Evolutionary conservation across 92 coral and sea anemone genomes (phyloP), one percentile per base, ranked within the genome.

Genomic region (Ricordea florida): DNA sequence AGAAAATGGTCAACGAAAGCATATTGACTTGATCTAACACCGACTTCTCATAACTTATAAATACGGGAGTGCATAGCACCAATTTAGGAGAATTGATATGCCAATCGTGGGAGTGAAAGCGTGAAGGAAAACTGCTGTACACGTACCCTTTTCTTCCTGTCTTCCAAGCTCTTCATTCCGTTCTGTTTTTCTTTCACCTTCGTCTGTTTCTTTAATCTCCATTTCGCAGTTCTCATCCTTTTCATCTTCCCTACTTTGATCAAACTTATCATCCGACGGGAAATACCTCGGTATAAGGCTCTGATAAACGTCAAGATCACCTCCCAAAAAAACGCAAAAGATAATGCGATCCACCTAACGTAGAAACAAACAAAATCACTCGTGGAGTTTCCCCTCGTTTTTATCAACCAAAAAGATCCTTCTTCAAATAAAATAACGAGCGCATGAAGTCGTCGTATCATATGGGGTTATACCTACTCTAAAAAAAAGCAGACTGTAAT

Each of bases 311-410:
- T 82, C 82, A 51, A 85, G 57, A 52, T 96, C 99, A 31, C 32
- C 83, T 10, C 69, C 87, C 43, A 92, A 86, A 64, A 89, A 96
- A 58, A 88, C 68, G 61, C 99, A 96, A 59, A 96, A 92, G 31
- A 96, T 96, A 24, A 96, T 92, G 15, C 97, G 92, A 60, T 92
- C 91, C 45, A 88, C 89, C 99, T 96, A 51, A 25, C 50, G 29
- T 17, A 6, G 28, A 34, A 13, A 21, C 13, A 29, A 40, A 37
- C 14, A 47, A 21, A 32, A 48, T 22, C 27, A 18, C 42, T n/a
- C n/a, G n/a, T n/a, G n/a, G n/a, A n/a, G n/a, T n/a, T n/a, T n/a
- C n/a, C n/a, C n/a, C n/a, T n/a, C n/a, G n/a, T n/a, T n/a, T n/a
- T n/a, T n/a, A n/a, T n/a, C n/a, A n/a, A n/a, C n/a, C n/a, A n/a